These are phyloP conservation scores for Thripadectes ignobilis DNA, from an alignment of 2,797 vertebrate species.

Conservation along the genomic window DNA sequence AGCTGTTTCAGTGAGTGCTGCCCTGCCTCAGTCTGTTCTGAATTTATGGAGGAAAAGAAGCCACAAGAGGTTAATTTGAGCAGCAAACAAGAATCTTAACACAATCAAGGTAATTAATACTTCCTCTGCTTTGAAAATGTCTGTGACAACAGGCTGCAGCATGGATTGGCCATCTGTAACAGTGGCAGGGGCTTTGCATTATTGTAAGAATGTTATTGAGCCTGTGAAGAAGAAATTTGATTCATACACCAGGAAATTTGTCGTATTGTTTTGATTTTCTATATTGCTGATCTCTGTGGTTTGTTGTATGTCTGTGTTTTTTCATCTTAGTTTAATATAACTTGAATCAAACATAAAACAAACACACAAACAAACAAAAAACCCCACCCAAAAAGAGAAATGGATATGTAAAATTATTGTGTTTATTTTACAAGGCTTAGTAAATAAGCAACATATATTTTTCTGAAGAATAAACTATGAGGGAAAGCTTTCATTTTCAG, in stretches of 20 bases:
- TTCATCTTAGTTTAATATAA: background rate
- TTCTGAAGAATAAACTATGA: background rate
- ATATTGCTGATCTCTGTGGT: background rate
- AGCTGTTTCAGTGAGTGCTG: background rate
- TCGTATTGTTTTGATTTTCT: background rate
- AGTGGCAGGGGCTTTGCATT: background rate
- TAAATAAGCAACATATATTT: background rate
- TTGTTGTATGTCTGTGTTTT: background rate
- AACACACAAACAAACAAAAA: background rate
- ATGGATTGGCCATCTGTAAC: background rate
- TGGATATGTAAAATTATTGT: background rate
- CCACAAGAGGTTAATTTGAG: background rate
- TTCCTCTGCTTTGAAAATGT: background rate
- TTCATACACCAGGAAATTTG: background rate
- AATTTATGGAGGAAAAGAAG: background rate
- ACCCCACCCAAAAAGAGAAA: background rate
- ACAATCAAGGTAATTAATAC: conserved; percentile 7
- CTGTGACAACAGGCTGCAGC: background rate
- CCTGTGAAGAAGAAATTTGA: background rate
- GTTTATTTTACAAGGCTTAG: background rate
- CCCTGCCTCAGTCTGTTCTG: background rate
- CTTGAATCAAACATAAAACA: background rate
- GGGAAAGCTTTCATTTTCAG: background rate
- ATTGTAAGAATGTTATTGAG: background rate
- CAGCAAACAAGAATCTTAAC: background rate